Base-by-base conservation (phyloP, 2,113 vertebrate species). In the Pyxicephalus adspersus region DNA sequence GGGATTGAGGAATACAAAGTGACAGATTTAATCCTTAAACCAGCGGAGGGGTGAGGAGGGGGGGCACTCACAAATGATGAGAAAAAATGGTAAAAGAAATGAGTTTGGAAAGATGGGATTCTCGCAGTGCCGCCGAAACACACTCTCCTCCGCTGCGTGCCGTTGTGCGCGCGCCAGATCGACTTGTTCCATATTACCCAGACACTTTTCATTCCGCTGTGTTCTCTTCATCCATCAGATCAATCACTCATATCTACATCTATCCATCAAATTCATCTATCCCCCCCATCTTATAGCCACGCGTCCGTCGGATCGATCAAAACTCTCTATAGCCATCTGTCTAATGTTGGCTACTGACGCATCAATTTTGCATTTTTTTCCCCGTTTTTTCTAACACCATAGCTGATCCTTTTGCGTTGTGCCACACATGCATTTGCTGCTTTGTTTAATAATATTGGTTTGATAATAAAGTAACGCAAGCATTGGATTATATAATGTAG, bases 81-180 rank as follows among this genome's bases (percentile, higher is more conserved):
- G 92, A 95, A 91, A 71, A 94, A 93, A 95, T 94, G 92, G 92
- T 91, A 93, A 94, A 95, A 94, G 92, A 95, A 95, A 95, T 95
- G 91, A 94, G 92, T 92, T 88, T 94, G 90, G 94, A 94, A 94
- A 94, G 94, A 95, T 94, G 94, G 94, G 94, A 95, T 80, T 80
- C 78, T 80, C 31, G 34, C 1, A 78, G 63, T 57, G 52, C 20
- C 15, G 5, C 38, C 38, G 23, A 28, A 67, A 64, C 57, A 72
- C 71, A 54, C 55, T 80, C 65, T 58, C 8, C 58, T 8, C 52
- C 20, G 28, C 55, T 15, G 38, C 8, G 55, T 94, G 92, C 93
- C 89, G 89, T 89, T 28, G 23, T 17, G 74, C 52, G 38, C 38
- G 6, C 8, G 38, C 38, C 38, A 13, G 17, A 50, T 50, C 26